Conservation (phyloP, 2,113 vertebrate genomes). For the Lates calcarifer region DNA sequence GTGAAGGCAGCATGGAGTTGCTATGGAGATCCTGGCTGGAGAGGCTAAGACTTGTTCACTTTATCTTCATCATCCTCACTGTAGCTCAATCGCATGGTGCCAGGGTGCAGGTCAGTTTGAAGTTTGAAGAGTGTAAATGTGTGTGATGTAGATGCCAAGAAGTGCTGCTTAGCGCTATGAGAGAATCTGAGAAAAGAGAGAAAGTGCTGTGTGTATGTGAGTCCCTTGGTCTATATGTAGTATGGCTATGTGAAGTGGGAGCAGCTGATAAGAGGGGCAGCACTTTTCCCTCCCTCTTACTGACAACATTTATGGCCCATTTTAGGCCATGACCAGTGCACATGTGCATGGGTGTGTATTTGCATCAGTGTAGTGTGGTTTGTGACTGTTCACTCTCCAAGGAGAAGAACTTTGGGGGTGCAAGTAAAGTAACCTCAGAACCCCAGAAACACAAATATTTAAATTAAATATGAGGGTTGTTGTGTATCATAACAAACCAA, state of each 20-base stretch:
- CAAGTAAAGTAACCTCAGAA: background rate
- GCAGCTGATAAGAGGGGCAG: constrained; percentile 35
- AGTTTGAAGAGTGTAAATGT: constrained; percentile 59
- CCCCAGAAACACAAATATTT: background rate
- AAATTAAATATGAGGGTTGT: background rate
- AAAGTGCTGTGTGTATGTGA: constrained; percentile 8
- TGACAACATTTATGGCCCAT: constrained; percentile 41
- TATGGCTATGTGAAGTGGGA: constrained; percentile 41
- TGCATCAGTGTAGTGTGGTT: background rate
- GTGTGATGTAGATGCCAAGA: constrained; percentile 53
- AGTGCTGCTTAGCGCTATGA: constrained; percentile 29
- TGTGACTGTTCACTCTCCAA: background rate
- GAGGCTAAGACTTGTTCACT: constrained; percentile 53
- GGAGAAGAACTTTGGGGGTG: background rate
- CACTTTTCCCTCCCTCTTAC: constrained; percentile 3
- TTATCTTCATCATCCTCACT: constrained; percentile 68
- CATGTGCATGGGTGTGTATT: background rate
- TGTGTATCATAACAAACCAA: background rate
- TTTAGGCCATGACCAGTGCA: constrained; percentile 24
- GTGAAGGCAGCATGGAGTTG: constrained; percentile 56
- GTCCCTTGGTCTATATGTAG: constrained; percentile 33
- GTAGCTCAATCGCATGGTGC: constrained; percentile 48
- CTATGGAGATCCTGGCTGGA: constrained; percentile 63
- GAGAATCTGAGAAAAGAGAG: constrained; percentile 30
- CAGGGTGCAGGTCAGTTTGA: constrained; percentile 46